These are phyloP conservation scores for Mastomys natalensis DNA, from an alignment of 2,113 vertebrate species.

Conservation along the genomic window DNA sequence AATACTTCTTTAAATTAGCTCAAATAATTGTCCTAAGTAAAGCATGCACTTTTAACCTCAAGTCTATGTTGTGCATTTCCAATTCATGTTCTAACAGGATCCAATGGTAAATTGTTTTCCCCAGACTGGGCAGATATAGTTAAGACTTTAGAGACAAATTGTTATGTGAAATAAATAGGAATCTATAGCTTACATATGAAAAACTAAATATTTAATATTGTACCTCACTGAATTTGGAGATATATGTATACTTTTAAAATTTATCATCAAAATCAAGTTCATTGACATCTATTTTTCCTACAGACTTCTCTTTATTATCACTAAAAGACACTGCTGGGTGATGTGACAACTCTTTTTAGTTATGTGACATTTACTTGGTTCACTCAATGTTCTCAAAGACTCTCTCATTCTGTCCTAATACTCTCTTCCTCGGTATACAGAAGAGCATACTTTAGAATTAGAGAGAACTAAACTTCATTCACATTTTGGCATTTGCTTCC, in stretches of 20 bases:
- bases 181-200: neutral
- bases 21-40: neutral
- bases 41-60: neutral
- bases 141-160: neutral
- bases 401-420: neutral
- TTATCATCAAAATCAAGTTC: neutral
- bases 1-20: conserved; percentile 35
- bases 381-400: accelerated
- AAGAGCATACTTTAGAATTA: neutral
- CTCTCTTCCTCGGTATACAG: neutral
- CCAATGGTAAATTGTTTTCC: neutral
- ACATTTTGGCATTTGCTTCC: neutral
- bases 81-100: neutral
- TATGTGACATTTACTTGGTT: neutral
- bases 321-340: neutral
- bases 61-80: neutral
- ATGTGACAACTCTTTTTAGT: neutral
- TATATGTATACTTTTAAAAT: neutral
- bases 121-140: neutral
- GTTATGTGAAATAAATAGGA: neutral
- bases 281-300: neutral
- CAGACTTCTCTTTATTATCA: neutral
- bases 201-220: neutral
- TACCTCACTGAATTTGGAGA: neutral
- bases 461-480: neutral